Base-by-base conservation (phyloP, 2,888 invertebrate species). In the Rotaria macrura region DNA sequence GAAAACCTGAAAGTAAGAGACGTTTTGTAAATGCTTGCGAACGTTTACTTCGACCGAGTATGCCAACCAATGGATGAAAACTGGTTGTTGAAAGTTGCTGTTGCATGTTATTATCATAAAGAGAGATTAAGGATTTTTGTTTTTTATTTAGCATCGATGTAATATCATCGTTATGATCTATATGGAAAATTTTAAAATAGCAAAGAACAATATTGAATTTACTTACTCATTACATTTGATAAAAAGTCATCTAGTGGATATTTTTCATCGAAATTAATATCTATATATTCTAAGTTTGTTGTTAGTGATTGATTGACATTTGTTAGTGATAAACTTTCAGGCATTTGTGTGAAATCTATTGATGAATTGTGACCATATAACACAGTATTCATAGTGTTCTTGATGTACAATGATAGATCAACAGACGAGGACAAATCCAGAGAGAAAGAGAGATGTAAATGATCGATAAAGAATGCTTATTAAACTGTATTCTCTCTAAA, bases 41-140 rank as follows among this genome's bases (percentile, higher is more conserved):
- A 43, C 79, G 79, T 79, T 79, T 43, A 79, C 43, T 79, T 79
- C 43, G 79, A n/a, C 79, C 79, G 25, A 79, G 43, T n/a, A 79
- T 43, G n/a, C 79, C 79, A 43, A 79, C n/a, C n/a, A 43, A 43
- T 14, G 43, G 43, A n/a, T 79, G 23, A n/a, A 6, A 23, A 40
- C 34, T 79, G 12, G 7, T 43, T 10, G 29, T 14, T 0, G 34
- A 34, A 20, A 34, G 65, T 17, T 47, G 47, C 47, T 65, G 65
- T 34, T 65, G 65, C 17, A 7, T 34, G 20, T 34, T 29, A n/a
- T 79, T 79, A n/a, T 79, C 79, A 43, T 79, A 79, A 10, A 79
- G 23, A 40, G 79, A 79, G 25, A 79, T 79, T 40, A 79, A 43
- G 20, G 79, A 79, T 43, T 79, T 79, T 79, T 79, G 79, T 43